Conservation (phyloP, 2,888 invertebrate species). For the Chloromyia formosa region DNA sequence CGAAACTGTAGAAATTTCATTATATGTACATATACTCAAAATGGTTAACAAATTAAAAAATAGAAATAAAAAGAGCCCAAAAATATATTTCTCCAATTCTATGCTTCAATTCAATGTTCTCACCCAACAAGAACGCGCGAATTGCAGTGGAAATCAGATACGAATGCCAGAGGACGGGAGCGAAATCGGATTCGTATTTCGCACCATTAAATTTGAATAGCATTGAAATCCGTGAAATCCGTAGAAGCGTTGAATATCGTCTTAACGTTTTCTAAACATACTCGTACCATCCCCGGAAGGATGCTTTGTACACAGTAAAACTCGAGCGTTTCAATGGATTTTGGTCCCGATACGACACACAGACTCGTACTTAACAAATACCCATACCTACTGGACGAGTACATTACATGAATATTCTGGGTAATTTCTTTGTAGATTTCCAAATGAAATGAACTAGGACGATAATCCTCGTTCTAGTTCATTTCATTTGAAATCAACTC, state of each 20-base stretch:
- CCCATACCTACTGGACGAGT: no score
- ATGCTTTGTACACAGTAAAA: no score
- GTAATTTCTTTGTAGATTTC: conserved; percentile 5
- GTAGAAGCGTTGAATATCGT: background rate
- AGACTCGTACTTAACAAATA: background rate
- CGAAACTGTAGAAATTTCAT: no score
- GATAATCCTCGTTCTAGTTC: background rate
- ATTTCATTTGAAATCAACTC: background rate
- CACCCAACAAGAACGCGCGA: no score
- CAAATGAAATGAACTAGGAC: background rate
- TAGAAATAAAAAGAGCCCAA: no score
- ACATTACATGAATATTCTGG: background rate
- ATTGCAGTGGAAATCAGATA: no score
- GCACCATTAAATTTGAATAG: background rate
- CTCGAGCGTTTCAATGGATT: no score
- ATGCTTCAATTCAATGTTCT: no score
- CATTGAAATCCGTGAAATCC: background rate
- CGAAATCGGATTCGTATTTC: background rate
- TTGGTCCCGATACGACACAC: background rate
- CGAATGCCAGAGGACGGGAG: background rate
- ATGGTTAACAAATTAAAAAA: no score
- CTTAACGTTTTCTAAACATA: background rate
- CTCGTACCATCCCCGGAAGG: background rate
- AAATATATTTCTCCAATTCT: no score
- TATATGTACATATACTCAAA: no score